Base-by-base conservation (phyloP, 2,797 vertebrate species). In the Hapalemur alaotrensis region DNA sequence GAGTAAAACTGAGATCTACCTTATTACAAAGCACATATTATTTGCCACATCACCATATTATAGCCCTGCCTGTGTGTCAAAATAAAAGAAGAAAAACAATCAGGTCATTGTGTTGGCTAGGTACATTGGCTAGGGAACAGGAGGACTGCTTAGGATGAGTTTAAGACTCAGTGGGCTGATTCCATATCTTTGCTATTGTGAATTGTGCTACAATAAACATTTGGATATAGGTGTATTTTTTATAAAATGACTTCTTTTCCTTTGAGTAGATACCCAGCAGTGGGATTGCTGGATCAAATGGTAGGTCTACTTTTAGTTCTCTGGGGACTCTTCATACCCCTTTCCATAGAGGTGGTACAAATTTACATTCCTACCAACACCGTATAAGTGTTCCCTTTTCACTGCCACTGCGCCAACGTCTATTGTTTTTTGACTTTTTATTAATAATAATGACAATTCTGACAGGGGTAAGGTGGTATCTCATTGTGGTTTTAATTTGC, bases 91-190 rank as follows among this genome's bases (percentile, higher is more conserved):
- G 35, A 50, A 82, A 80, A 65, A 14, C 43, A 63, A 38, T 22
- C 12, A 41, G 2, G 22, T n/a, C 32, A 46, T 73, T 78, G 25
- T 41, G 46, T 41, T 43, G 35, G 5, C 41, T 52, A 61, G 38
- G 14, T 35, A 63, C 52, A 8, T 4, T n/a, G 59, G 6, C n/a
- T 12, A 13, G 1, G 0, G 6, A 5, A 17, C 18, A 17, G 18
- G 4, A 50, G 50, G 15, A 15, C 20, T 23, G n/a, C 25, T 5
- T 38, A 20, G 0, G 15, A 20, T 48, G 20, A 82, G 25, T 38
- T 92, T 41, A 59, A 57, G 20, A 48, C 6, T 59, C 41, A 73
- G 28, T 30, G 41, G 28, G 14, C 5, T 59, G 35, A 59, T 6
- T 59, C 32, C 46, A 50, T 18, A 20, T 30, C 63, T 67, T n/a